Conservation (phyloP, 1,140 invertebrate species). For the Apocrypta bakeri region DNA sequence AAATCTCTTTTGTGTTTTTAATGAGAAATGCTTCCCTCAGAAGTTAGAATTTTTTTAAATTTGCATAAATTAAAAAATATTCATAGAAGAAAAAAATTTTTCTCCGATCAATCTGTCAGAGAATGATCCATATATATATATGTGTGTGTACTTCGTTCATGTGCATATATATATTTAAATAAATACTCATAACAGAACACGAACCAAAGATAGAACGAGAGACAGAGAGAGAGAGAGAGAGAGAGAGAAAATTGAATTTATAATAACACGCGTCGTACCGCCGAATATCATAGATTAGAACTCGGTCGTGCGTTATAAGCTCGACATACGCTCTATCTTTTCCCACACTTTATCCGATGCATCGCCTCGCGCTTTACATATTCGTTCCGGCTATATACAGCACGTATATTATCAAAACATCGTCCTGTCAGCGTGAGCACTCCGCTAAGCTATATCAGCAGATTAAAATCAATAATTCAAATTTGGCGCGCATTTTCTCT, state of each 20-base stretch:
- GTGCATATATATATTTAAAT: no score
- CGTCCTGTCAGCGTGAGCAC: not conserved
- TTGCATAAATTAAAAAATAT: no score
- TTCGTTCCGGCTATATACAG: not conserved
- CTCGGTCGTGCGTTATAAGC: not conserved
- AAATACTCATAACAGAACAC: no score
- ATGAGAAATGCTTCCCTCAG: no score
- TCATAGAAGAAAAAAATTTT: no score
- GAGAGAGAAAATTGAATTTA: conserved; percentile 33
- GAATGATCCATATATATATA: no score
- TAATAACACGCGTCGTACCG: not conserved
- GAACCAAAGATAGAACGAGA: not conserved
- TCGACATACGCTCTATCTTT: conserved; percentile 28
- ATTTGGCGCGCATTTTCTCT: conserved; percentile 24
- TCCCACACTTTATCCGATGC: not conserved
- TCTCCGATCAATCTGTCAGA: no score
- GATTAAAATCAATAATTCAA: conserved; percentile 47
- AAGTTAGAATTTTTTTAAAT: no score
- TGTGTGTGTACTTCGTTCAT: no score
- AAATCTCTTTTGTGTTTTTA: no score
- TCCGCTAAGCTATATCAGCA: not conserved
- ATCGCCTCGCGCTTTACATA: conserved; percentile 21
- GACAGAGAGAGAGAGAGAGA: not conserved
- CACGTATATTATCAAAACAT: conserved; percentile 32
- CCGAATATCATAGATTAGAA: conserved; percentile 42